Evolutionary conservation across 2,113 vertebrate genomes (phyloP).

Genomic region (Sebastes fasciatus): DNA sequence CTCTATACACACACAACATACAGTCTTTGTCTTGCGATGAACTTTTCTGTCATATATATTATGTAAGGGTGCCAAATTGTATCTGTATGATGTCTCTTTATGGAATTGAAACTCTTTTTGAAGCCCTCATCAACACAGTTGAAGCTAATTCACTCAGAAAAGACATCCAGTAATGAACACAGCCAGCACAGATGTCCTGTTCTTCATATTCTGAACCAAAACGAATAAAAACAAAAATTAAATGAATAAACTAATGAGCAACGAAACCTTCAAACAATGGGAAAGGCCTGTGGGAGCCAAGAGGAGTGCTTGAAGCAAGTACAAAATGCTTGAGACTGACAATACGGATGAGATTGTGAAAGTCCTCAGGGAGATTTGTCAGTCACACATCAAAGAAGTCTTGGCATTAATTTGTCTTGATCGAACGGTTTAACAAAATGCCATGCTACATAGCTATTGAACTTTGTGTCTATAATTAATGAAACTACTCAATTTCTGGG

Average conservation of each 20-base stretch:
- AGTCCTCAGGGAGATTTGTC: conserved; percentile 26
- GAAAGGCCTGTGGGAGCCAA: not conserved
- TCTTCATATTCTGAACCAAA: conserved; percentile 26
- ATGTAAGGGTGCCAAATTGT: not conserved
- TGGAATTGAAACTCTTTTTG: conserved; percentile 13
- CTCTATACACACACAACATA: not conserved
- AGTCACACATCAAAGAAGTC: conserved; percentile 39
- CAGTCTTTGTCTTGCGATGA: not conserved
- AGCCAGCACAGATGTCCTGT: conserved; percentile 39
- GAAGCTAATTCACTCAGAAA: conserved; percentile 24
- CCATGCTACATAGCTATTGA: not conserved
- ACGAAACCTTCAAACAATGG: conserved; percentile 36
- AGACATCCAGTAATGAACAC: conserved; percentile 24
- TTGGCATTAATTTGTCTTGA: conserved; percentile 28
- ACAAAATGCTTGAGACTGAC: conserved; percentile 9
- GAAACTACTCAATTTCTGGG: not conserved
- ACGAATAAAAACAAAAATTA: not conserved
- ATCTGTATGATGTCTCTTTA: not conserved
- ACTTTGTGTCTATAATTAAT: not conserved
- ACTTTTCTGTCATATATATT: not conserved
- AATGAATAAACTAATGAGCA: conserved; percentile 41
- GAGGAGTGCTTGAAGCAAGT: not conserved
- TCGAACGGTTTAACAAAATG: conserved; percentile 12
- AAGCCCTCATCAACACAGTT: conserved; percentile 26
- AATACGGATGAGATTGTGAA: not conserved